Conservation (phyloP, 2,113 vertebrate genomes). For the Motacilla alba region DNA sequence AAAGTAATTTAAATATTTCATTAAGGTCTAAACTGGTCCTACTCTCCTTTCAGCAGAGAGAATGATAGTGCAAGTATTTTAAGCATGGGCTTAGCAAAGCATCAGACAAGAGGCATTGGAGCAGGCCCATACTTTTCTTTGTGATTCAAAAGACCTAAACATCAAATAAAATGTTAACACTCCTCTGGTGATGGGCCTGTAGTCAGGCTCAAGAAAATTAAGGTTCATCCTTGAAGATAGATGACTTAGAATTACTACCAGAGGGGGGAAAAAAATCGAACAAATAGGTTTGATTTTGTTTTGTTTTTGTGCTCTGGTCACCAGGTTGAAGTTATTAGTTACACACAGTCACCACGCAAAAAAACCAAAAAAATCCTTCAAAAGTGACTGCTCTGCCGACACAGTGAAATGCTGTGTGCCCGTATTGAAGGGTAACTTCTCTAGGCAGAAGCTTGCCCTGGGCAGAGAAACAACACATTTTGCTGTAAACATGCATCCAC, state of each 20-base stretch:
- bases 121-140: background rate
- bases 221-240: background rate
- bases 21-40: background rate
- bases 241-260: background rate
- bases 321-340: background rate
- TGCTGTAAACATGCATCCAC: background rate
- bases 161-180: background rate
- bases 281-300: background rate
- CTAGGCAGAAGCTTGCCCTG: background rate
- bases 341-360: background rate
- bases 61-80: background rate
- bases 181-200: background rate
- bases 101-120: background rate
- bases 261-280: background rate
- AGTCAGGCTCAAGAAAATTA: background rate
- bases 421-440: fast-evolving
- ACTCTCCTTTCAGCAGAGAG: background rate
- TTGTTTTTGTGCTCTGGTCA: background rate
- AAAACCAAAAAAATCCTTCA: background rate
- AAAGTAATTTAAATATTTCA: background rate
- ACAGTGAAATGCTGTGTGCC: fast-evolving
- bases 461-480: background rate
- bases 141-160: background rate
- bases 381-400: background rate
- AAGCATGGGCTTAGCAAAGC: background rate